A percentile compares a stretch with the other conserved stretches of the same genome.
These are phyloP conservation scores for Pangasianodon gigas DNA, from an alignment of 2,113 vertebrate genomes.

Conservation along the genomic window DNA sequence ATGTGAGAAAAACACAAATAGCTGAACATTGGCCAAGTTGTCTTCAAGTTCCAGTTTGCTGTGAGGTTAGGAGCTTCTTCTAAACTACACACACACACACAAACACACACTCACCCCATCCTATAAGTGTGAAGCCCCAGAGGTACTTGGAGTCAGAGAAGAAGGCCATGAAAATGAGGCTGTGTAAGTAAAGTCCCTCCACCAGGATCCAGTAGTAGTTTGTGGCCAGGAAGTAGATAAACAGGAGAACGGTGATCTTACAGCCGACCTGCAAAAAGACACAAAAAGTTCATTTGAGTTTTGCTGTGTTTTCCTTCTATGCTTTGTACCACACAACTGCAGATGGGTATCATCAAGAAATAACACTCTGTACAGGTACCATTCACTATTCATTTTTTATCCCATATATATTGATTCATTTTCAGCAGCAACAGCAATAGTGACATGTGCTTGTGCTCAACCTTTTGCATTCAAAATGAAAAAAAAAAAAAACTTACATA, in stretches of 20 bases:
- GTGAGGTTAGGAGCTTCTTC: neutral
- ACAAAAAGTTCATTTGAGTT: neutral
- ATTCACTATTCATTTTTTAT: neutral
- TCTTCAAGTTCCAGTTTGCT: neutral
- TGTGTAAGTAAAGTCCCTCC: slow-evolving; percentile 83
- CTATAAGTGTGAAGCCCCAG: slow-evolving; percentile 78
- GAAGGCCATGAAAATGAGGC: slow-evolving; percentile 83
- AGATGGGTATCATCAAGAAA: neutral
- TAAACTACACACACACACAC: neutral
- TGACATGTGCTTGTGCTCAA: neutral
- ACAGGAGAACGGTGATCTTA: slow-evolving; percentile 86
- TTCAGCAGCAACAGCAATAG: neutral
- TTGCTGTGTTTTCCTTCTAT: neutral
- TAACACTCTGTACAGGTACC: neutral
- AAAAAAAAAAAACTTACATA: slow-evolving; percentile 68
- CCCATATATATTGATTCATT: neutral
- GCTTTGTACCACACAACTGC: neutral
- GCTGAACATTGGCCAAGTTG: neutral
- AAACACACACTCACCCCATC: slow-evolving; percentile 50
- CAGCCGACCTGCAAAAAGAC: slow-evolving; percentile 74
- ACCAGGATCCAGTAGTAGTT: slow-evolving; percentile 73
- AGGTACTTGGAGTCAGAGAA: slow-evolving; percentile 85
- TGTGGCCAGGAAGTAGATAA: slow-evolving; percentile 89
- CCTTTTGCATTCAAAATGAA: neutral
- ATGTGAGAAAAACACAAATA: neutral